Conservation (phyloP, 2,797 vertebrate species). For the Sardinella longiceps region DNA sequence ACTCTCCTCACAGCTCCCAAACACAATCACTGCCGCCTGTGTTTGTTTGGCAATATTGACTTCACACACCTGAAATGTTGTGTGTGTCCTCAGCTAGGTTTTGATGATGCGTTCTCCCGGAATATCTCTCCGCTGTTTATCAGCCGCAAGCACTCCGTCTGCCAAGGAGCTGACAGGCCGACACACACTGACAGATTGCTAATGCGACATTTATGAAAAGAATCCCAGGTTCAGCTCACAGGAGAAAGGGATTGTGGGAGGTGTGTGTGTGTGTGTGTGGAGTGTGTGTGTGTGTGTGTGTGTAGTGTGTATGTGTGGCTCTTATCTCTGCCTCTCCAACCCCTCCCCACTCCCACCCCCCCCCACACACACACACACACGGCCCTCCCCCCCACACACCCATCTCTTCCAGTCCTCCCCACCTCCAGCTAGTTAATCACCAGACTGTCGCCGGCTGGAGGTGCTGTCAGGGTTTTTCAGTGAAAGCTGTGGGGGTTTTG, state of each 20-base stretch:
- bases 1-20: background rate
- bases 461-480: conserved; percentile 53
- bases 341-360: conserved; percentile 15
- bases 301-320: conserved; percentile 45
- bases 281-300: conserved; percentile 35
- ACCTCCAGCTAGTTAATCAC: conserved; percentile 65
- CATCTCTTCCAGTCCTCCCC: background rate
- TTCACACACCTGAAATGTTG: background rate
- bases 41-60: conserved; percentile 7
- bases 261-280: conserved; percentile 21
- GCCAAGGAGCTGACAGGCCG: conserved; percentile 21
- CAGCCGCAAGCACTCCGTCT: conserved; percentile 18
- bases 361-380: no score
- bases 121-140: conserved; percentile 36
- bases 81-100: conserved; percentile 19
- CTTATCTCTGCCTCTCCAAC: conserved; percentile 50
- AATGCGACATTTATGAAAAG: conserved; percentile 51
- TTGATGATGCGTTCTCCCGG: conserved; percentile 20
- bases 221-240: conserved; percentile 48
- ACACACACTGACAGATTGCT: conserved; percentile 35
- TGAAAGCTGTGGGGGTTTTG: conserved; percentile 50
- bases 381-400: background rate
- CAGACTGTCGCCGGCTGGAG: conserved; percentile 59
- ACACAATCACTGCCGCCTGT: background rate
- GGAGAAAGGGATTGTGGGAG: conserved; percentile 46